Evolutionary conservation across 1,140 invertebrate genomes (phyloP).

Genomic region (Thaumatotibia leucotreta): DNA sequence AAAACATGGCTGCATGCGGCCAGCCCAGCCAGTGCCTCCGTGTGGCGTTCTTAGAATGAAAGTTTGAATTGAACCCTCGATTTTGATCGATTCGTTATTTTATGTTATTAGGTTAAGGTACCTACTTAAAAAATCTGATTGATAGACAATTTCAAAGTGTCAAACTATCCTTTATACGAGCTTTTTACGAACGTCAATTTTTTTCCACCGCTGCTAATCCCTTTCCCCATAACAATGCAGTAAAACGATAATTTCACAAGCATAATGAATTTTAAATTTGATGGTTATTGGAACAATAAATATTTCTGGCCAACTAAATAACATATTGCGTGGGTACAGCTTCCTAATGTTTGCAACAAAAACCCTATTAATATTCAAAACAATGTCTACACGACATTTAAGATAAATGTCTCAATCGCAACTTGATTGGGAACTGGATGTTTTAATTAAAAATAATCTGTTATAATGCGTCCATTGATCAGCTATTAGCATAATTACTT

Average conservation of each 20-base stretch:
- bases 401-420: slow-evolving; percentile 1
- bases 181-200: too few species aligned
- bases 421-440: neutral
- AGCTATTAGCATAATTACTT: neutral
- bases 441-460: slow-evolving; percentile 10
- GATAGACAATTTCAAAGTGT: too few species aligned
- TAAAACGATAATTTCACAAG: too few species aligned
- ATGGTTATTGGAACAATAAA: too few species aligned
- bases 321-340: neutral
- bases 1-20: neutral
- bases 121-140: too few species aligned
- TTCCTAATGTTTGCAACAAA: neutral
- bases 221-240: too few species aligned
- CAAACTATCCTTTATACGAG: too few species aligned
- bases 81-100: neutral
- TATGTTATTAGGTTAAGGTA: too few species aligned
- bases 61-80: neutral
- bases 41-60: neutral
- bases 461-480: slow-evolving; percentile 8
- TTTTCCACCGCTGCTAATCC: too few species aligned
- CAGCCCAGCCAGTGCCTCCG: neutral
- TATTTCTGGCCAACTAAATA: too few species aligned
- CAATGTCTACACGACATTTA: neutral
- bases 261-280: too few species aligned
- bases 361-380: slow-evolving; percentile 1